Percentiles rank a stretch among this genome's conserved stretches.
Conservation (phyloP, 1,140 invertebrate species). For the Papilio dardanus region DNA sequence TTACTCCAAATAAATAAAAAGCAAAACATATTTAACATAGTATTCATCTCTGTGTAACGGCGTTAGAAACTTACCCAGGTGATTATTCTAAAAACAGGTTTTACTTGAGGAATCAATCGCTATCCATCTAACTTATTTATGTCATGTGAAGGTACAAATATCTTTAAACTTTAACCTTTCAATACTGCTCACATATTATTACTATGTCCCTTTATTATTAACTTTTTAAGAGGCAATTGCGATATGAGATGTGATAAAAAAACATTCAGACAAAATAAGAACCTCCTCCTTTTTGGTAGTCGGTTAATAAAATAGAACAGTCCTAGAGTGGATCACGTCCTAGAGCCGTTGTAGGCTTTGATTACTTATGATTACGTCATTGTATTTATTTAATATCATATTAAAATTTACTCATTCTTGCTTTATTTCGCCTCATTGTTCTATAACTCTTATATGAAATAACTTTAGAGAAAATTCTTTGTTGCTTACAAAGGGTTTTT, state of each 20-base stretch:
- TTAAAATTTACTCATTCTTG: neutral
- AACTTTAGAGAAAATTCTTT: constrained; percentile 22
- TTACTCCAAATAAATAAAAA: too few relatives aligned
- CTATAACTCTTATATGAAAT: constrained; percentile 18
- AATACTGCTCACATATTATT: neutral
- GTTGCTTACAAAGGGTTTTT: constrained; percentile 34
- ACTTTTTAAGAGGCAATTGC: too few relatives aligned
- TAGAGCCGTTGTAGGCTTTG: too few relatives aligned
- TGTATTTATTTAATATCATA: neutral
- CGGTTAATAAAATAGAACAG: too few relatives aligned
- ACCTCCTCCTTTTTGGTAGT: too few relatives aligned
- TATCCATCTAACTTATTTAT: neutral
- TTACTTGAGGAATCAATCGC: neutral
- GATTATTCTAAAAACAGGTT: neutral
- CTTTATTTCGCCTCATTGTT: neutral
- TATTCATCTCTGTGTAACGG: neutral
- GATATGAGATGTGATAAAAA: too few relatives aligned
- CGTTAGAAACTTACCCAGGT: neutral
- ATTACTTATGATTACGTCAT: too few relatives aligned
- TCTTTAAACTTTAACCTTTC: neutral
- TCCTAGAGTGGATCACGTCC: too few relatives aligned
- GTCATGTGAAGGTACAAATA: neutral
- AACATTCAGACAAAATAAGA: too few relatives aligned
- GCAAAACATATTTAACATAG: neutral
- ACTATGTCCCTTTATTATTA: too few relatives aligned